phyloP scores from a whole-genome alignment of 2,888 invertebrate species.

The Dioctria linearis region DNA sequence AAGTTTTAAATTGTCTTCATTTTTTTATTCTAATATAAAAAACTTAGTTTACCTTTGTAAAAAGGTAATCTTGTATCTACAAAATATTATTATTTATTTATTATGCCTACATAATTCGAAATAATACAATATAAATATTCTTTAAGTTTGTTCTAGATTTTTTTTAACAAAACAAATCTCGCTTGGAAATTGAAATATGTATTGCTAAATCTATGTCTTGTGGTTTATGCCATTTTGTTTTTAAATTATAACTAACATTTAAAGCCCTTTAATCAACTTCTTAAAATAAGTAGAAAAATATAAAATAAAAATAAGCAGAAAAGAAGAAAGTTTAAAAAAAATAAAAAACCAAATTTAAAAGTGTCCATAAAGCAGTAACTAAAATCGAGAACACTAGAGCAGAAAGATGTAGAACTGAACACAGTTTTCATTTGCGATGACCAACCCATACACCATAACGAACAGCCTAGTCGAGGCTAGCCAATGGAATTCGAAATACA shows the following conservation, averaged over 20 bases:
- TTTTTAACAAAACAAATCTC: not conserved
- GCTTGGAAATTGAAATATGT: not conserved
- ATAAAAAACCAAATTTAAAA: not conserved
- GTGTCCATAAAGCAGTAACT: no score
- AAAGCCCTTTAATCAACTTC: conserved; percentile 13
- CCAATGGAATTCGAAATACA: no score
- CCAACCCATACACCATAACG: no score
- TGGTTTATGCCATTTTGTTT: not conserved
- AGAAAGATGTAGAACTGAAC: no score
- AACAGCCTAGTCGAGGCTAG: no score
- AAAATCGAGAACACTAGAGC: no score
- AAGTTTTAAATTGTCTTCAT: not conserved
- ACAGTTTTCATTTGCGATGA: no score
- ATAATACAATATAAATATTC: conserved; percentile 43
- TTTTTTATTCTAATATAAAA: conserved; percentile 26
- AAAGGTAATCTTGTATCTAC: conserved; percentile 39
- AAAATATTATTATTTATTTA: conserved; percentile 19
- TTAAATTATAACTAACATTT: conserved; percentile 1
- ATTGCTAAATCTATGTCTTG: conserved; percentile 25
- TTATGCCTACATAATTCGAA: conserved; percentile 16
- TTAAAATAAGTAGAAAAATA: not conserved
- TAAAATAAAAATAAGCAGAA: not conserved
- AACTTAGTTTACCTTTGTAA: conserved; percentile 33
- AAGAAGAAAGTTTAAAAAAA: not conserved
- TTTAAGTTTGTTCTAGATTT: not conserved